Conservation (phyloP, 2,888 invertebrate species). For the Sabatieria punctata region DNA sequence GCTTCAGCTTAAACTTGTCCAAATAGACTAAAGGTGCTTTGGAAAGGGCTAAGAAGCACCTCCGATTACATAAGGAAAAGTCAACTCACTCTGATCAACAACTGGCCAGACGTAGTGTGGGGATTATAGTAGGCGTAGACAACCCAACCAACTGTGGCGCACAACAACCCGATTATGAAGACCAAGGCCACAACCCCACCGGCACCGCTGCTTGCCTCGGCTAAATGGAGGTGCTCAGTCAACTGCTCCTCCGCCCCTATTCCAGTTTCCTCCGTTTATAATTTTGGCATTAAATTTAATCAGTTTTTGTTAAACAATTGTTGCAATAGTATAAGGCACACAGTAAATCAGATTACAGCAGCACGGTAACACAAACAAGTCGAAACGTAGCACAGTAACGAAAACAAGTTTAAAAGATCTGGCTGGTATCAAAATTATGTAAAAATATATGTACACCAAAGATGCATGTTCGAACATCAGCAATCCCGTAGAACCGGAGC, state of each 20-base stretch:
- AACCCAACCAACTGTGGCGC: constrained; percentile 57
- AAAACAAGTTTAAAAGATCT: too few species aligned
- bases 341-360: too few species aligned
- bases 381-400: too few species aligned
- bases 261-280: too few species aligned
- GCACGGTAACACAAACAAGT: too few species aligned
- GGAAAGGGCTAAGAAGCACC: background rate
- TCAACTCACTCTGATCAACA: constrained; percentile 70
- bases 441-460: too few species aligned
- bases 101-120: constrained; percentile 80
- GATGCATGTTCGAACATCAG: too few species aligned
- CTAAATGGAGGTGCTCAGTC: constrained; percentile 12
- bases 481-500: too few species aligned
- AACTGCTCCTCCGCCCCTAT: background rate
- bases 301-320: too few species aligned
- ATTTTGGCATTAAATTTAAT: too few species aligned
- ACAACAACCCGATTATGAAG: constrained; percentile 49
- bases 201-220: constrained; percentile 35
- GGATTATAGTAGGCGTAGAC: constrained; percentile 90
- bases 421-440: too few species aligned
- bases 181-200: constrained; percentile 48
- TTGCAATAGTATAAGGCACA: too few species aligned
- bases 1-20: background rate
- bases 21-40: background rate
- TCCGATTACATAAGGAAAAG: background rate